Conservation (phyloP, 2,113 vertebrate genomes). For the Anguilla rostrata region DNA sequence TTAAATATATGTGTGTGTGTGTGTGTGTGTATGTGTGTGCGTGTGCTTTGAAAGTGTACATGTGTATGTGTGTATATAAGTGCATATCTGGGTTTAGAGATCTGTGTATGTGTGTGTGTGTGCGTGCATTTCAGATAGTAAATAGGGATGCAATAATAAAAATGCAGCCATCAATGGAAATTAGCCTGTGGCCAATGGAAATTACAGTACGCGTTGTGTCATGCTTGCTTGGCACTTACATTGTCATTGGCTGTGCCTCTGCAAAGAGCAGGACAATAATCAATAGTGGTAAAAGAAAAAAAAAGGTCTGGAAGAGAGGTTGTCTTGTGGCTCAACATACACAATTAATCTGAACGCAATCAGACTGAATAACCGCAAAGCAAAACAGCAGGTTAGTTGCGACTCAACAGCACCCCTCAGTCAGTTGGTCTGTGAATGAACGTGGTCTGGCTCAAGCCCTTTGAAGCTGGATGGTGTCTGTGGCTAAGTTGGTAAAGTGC, state of each 20-base stretch:
- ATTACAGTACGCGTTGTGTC: conserved; percentile 69
- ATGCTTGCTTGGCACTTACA: conserved; percentile 73
- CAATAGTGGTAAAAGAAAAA: conserved; percentile 44
- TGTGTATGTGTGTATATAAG: not conserved
- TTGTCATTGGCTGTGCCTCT: conserved; percentile 66
- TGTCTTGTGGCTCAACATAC: conserved; percentile 35
- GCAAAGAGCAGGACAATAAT: conserved; percentile 62
- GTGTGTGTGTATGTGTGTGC: not conserved
- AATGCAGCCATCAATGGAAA: conserved; percentile 68
- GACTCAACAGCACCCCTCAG: conserved; percentile 12
- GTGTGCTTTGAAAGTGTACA: not conserved
- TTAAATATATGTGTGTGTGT: not conserved
- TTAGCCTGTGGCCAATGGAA: conserved; percentile 74
- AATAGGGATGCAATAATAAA: conserved; percentile 55
- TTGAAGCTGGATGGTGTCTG: conserved; percentile 39
- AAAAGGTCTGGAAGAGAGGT: conserved; percentile 51
- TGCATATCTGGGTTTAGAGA: too few relatives aligned
- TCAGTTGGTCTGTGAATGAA: conserved; percentile 37
- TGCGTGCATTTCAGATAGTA: not conserved
- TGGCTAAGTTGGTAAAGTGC: conserved; percentile 57
- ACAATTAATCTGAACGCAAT: not conserved
- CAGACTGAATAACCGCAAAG: not conserved
- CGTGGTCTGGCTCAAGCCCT: conserved; percentile 52
- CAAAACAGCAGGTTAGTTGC: not conserved
- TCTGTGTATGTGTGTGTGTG: not conserved